Percentiles rank a stretch among this genome's conserved stretches.
Evolutionary conservation across 2,888 invertebrate genomes (phyloP).

Genomic region (Machimus atricapillus): DNA sequence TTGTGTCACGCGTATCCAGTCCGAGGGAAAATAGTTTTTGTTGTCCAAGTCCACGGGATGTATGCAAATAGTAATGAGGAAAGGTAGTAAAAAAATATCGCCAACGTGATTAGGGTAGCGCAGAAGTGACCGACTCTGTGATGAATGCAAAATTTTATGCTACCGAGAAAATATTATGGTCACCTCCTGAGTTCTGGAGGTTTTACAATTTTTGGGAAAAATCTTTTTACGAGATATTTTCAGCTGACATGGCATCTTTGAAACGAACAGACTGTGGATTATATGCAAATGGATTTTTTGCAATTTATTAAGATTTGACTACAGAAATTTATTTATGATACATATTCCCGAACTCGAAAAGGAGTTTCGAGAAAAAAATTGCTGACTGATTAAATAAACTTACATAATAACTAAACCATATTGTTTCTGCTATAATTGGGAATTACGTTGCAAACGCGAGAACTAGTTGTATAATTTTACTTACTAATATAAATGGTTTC

Average conservation of each 20-base stretch:
- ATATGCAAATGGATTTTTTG: too few relatives aligned
- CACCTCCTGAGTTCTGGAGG: neutral
- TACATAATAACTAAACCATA: too few relatives aligned
- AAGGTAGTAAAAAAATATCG: neutral
- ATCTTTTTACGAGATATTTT: neutral
- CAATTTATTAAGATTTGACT: too few relatives aligned
- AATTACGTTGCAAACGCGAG: too few relatives aligned
- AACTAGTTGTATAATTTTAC: too few relatives aligned
- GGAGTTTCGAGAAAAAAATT: too few relatives aligned
- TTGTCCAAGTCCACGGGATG: neutral
- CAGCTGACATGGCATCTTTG: neutral
- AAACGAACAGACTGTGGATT: too few relatives aligned
- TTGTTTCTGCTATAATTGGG: too few relatives aligned
- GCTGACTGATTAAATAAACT: too few relatives aligned
- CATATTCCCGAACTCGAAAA: too few relatives aligned
- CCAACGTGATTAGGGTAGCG: neutral
- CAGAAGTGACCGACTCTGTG: neutral
- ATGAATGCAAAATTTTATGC: neutral
- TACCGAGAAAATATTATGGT: neutral
- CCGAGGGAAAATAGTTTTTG: neutral
- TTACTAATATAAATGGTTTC: too few relatives aligned
- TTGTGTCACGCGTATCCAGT: neutral
- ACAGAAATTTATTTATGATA: too few relatives aligned
- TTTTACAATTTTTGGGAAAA: neutral
- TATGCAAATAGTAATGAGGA: conserved; percentile 5